These are phyloP conservation scores for Thera britannica DNA, from an alignment of 2,888 invertebrate species.

Conservation along the genomic window DNA sequence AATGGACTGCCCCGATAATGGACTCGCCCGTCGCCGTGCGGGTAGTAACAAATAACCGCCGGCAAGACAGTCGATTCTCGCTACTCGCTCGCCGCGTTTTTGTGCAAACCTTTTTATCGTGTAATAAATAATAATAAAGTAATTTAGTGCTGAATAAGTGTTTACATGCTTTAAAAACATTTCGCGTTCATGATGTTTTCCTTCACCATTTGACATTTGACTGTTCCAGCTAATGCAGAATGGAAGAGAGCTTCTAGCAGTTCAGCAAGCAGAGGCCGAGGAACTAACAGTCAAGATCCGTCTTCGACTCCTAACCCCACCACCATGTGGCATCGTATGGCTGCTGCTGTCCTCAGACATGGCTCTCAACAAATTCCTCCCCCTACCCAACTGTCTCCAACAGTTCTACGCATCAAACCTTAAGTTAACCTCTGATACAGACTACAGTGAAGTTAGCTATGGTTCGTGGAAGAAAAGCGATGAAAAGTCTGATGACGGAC, in stretches of 20 bases:
- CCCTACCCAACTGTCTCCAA: constrained; percentile 72
- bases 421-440: constrained; percentile 69
- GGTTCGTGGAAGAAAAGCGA: constrained; percentile 77
- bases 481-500: constrained; percentile 59
- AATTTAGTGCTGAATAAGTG: too few relatives aligned
- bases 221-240: constrained; percentile 77
- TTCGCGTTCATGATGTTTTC: too few relatives aligned
- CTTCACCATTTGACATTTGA: background rate
- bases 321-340: constrained; percentile 74
- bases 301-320: constrained; percentile 66
- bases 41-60: too few relatives aligned
- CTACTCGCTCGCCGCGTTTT: too few relatives aligned
- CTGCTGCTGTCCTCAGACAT: constrained; percentile 72
- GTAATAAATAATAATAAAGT: too few relatives aligned
- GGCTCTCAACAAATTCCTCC: constrained; percentile 77
- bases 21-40: too few relatives aligned
- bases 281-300: constrained; percentile 74
- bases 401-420: constrained; percentile 78
- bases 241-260: constrained; percentile 71
- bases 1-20: too few relatives aligned
- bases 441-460: constrained; percentile 73
- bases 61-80: too few relatives aligned
- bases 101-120: too few relatives aligned
- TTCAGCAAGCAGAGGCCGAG: constrained; percentile 69
- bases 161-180: too few relatives aligned